phyloP scores from a whole-genome alignment of 2,888 invertebrate genomes.

The Plutella xylostella region DNA sequence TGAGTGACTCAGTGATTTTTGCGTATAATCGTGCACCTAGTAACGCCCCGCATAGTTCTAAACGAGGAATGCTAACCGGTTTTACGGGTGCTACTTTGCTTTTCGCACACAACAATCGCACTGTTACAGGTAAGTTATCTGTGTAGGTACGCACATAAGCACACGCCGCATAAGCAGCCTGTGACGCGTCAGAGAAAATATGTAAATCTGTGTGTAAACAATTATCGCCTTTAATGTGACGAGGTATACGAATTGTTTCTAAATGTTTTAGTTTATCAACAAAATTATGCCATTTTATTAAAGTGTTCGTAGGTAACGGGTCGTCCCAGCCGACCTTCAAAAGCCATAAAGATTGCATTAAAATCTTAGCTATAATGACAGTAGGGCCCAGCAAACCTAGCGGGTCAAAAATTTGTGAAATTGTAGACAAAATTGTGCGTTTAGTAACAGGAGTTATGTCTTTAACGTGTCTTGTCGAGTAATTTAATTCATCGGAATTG shows the following conservation, averaged over 20 bases:
- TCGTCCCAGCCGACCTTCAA: conserved; percentile 21
- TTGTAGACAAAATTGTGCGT: conserved; percentile 15
- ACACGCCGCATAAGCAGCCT: conserved; percentile 18
- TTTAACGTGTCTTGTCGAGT: conserved; percentile 8
- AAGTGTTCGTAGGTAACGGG: conserved; percentile 14
- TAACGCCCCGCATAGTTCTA: conserved; percentile 23
- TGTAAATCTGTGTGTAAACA: conserved; percentile 15
- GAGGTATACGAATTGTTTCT: conserved; percentile 11
- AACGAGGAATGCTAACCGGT: conserved; percentile 20
- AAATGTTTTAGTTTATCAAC: conserved; percentile 7
- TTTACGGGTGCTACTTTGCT: conserved; percentile 21
- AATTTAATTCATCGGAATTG: conserved; percentile 15
- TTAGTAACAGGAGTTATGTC: conserved; percentile 15
- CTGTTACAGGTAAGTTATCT: conserved; percentile 5
- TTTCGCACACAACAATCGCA: conserved; percentile 21
- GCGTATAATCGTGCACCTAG: conserved; percentile 17
- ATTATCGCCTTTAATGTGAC: conserved; percentile 11
- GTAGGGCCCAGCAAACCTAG: conserved; percentile 10
- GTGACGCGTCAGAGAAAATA: conserved; percentile 20
- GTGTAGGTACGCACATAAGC: conserved; percentile 16
- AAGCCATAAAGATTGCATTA: conserved; percentile 18
- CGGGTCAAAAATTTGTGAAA: conserved; percentile 13
- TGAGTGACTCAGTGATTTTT: conserved; percentile 15
- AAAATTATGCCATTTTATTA: conserved; percentile 11
- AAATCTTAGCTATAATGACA: conserved; percentile 12